Evolutionary conservation across 30 jellyfish, hydroid and myxozoan species (phyloP).

Genomic region (Aurelia aurita complex sp. Pacific): DNA sequence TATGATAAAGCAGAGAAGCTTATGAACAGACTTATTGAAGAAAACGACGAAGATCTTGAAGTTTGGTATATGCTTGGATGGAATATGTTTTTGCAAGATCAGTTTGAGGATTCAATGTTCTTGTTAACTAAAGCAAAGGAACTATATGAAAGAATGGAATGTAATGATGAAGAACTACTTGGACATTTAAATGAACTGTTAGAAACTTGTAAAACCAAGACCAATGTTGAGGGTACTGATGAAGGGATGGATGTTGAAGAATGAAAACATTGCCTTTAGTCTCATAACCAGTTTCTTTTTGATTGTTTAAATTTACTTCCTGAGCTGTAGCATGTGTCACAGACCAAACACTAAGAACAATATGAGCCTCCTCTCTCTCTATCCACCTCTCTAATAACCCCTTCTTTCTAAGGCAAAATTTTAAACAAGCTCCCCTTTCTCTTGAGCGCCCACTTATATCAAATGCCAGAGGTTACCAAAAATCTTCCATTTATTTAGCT

Average conservation of each 20-base stretch:
- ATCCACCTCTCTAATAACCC: no score
- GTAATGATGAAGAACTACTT: constrained; percentile 72
- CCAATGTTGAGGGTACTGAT: constrained; percentile 19
- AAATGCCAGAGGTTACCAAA: no score
- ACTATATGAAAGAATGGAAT: constrained; percentile 62
- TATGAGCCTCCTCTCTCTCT: no score
- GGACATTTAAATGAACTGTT: constrained; percentile 62
- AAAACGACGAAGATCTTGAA: constrained; percentile 92
- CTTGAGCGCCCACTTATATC: no score
- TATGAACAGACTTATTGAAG: constrained; percentile 60
- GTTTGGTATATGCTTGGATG: constrained; percentile 89
- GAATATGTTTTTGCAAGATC: constrained; percentile 51
- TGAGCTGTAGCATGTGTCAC: no score
- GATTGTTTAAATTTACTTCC: no score
- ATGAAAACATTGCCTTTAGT: neutral
- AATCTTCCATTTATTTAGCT: no score
- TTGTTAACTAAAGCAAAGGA: constrained; percentile 77
- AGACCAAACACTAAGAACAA: no score
- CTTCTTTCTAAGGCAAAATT: no score
- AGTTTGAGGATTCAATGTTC: constrained; percentile 61
- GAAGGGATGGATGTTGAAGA: constrained; percentile 75
- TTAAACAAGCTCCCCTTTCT: no score
- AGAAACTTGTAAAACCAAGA: constrained; percentile 57
- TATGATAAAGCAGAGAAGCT: constrained; percentile 67
- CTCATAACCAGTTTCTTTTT: no score